Base-by-base conservation (phyloP, 2,797 vertebrate species). In the Lagocephalus sceleratus region DNA sequence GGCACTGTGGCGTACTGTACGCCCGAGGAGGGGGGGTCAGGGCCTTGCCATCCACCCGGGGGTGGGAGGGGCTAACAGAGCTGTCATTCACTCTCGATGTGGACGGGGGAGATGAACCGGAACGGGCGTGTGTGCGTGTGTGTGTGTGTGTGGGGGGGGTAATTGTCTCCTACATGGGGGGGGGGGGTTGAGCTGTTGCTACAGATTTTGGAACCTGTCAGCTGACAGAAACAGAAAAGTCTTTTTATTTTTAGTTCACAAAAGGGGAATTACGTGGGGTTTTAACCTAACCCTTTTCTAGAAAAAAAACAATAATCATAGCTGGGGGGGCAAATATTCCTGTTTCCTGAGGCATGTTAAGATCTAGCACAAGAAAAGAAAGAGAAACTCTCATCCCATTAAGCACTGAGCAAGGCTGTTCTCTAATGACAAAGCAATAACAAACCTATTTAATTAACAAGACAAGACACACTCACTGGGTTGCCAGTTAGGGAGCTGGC, bases 351-450 rank as follows among this genome's bases (percentile, higher is more conserved):
- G 88, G 76, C 82, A 69, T 72, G 76, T 82, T 71, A 60, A 73
- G 68, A 83, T 87, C 74, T 76, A 87, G 79, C 83, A 85, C 83
- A 44, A 76, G 32, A 67, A 84, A 87, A 76, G 38, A 82, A 77
- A 77, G 42, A 64, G 47, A 69, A 84, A 83, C 75, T 86, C 70
- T 88, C 82, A 86, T 87, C 82, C 86, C 82, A 82, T 87, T 75
- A 87, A 86, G 85, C 85, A 87, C 76, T 87, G 84, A 90, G 81
- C 84, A 87, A 89, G 84, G 83, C 82, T 85, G 84, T 85, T 89
- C 76, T 90, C 89, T 90, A 90, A 89, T 82, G 85, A 90, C 83
- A 83, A 91, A 90, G 87, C 87, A 85, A 83, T 88, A 85, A 91
- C 85, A 85, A 90, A 90, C 84, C 85, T 88, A 90, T 89, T 83